Conservation (phyloP, 2,113 vertebrate species). For the Melanostigma gelatinosum region DNA sequence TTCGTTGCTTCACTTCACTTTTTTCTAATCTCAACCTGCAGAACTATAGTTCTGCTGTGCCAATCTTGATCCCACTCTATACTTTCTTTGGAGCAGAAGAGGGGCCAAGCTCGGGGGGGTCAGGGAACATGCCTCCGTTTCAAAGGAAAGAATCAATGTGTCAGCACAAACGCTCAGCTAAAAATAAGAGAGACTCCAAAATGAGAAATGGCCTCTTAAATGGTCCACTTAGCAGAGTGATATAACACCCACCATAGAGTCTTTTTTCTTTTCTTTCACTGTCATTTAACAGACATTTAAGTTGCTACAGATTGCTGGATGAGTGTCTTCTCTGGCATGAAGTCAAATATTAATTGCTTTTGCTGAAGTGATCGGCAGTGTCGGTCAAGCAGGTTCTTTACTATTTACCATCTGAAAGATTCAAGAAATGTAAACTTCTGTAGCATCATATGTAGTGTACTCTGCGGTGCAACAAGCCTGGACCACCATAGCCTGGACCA, state of each 20-base stretch:
- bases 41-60: not conserved
- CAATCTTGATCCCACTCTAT: conserved; percentile 7
- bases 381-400: not conserved
- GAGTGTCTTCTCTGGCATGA: not conserved
- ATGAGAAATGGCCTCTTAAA: conserved; percentile 16
- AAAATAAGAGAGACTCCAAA: conserved; percentile 16
- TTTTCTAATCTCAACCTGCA: not conserved
- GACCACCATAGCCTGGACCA: too few relatives aligned
- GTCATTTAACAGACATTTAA: not conserved
- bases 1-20: not conserved
- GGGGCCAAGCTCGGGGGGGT: not conserved
- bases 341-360: not conserved
- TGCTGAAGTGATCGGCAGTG: not conserved
- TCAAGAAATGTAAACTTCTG: not conserved
- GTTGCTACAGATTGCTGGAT: not conserved
- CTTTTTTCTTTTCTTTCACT: not conserved
- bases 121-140: conserved; percentile 25
- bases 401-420: not conserved
- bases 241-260: not conserved
- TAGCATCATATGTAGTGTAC: not conserved
- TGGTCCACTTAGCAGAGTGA: conserved; percentile 12
- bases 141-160: conserved; percentile 19
- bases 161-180: conserved; percentile 30
- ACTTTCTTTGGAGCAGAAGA: conserved; percentile 3
- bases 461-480: not conserved